Evolutionary conservation across 2,113 vertebrate genomes (phyloP).

Genomic region (Pseudopipra pipra): DNA sequence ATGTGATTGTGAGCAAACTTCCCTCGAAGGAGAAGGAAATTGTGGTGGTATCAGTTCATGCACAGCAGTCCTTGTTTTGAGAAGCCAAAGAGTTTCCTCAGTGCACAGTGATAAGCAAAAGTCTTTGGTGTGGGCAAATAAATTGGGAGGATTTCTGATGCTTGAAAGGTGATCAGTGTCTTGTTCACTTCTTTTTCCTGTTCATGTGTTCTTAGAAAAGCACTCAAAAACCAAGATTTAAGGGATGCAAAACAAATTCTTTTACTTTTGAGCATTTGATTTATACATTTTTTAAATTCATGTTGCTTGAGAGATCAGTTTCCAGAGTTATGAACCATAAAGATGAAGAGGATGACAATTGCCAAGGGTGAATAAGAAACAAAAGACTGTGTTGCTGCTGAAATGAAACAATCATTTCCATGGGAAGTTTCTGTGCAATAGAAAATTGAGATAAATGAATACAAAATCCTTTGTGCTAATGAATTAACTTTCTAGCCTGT

Average conservation of each 20-base stretch:
- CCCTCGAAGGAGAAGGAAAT: background rate
- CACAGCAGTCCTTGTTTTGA: background rate
- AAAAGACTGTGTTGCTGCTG: background rate
- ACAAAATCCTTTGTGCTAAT: background rate
- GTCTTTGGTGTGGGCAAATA: background rate
- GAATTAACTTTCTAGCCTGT: background rate
- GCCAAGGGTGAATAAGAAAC: background rate
- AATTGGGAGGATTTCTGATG: background rate
- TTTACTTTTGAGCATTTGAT: background rate
- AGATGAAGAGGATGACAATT: background rate
- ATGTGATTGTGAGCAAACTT: background rate
- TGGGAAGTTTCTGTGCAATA: background rate
- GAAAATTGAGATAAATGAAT: conserved; percentile 15
- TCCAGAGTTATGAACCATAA: background rate
- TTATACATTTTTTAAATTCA: background rate
- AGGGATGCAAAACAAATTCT: background rate
- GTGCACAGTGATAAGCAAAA: background rate
- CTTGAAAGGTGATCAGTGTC: background rate
- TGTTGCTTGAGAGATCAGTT: background rate
- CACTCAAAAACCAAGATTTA: background rate
- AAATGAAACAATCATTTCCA: background rate
- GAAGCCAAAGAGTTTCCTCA: background rate
- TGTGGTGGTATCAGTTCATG: background rate
- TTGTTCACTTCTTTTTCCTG: background rate
- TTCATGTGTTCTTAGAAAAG: background rate